A percentile compares a stretch with the other conserved stretches of the same genome.
Evolutionary conservation across 2,113 vertebrate genomes (phyloP).

Genomic region (Erinaceus europaeus): DNA sequence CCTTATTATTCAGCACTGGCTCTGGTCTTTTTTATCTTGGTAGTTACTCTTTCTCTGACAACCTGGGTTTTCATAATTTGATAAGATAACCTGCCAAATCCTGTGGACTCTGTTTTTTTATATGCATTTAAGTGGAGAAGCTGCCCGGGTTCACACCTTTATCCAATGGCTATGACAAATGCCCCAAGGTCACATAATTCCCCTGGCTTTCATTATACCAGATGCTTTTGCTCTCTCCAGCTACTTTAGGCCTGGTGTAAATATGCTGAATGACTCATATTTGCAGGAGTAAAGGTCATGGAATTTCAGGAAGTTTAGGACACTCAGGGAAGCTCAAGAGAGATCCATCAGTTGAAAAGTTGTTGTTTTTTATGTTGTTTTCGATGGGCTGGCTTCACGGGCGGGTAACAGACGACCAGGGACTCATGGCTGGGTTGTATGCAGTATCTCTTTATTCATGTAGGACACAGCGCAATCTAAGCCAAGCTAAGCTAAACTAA

Average conservation of each 20-base stretch:
- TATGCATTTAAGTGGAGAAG: neutral
- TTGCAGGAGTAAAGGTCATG: conserved; percentile 28
- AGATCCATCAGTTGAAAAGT: conserved; percentile 15
- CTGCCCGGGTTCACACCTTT: neutral
- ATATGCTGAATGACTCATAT: conserved; percentile 14
- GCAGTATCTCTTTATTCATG: too few species aligned
- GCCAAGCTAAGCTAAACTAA: too few species aligned
- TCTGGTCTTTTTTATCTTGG: neutral
- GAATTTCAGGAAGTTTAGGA: conserved; percentile 26
- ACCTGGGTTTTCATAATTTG: neutral
- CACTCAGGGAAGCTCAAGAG: conserved; percentile 1
- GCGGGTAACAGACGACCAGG: too few species aligned
- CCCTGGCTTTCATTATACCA: neutral
- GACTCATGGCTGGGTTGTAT: too few species aligned
- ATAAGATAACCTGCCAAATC: neutral
- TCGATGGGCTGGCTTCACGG: too few species aligned
- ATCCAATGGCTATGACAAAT: neutral
- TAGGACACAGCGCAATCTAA: too few species aligned
- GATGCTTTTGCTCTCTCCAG: neutral
- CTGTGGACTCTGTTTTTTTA: too few species aligned
- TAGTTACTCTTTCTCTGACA: neutral
- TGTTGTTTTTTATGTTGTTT: too few species aligned
- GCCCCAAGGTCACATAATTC: neutral
- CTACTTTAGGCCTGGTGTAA: neutral
- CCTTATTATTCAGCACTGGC: too few species aligned